Conservation (phyloP, 2,113 vertebrate species). For the Poeciliopsis occidentalis region DNA sequence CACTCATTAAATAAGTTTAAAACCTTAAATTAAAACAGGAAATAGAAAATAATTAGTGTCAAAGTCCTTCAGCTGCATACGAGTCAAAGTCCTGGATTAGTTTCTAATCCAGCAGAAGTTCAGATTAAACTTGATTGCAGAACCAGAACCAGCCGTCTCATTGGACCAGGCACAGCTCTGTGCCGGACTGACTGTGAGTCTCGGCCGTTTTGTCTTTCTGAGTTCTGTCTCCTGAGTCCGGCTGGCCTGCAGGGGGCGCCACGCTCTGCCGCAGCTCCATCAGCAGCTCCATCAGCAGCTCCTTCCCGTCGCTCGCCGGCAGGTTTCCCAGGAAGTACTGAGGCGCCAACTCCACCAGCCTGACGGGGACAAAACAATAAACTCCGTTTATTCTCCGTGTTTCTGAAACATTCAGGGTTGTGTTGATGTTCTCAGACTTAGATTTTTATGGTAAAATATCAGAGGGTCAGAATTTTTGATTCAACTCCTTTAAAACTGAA, state of each 20-base stretch:
- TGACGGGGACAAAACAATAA: conserved; percentile 41
- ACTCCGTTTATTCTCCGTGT: no score
- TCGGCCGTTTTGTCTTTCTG: conserved; percentile 22
- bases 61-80: conserved; percentile 26
- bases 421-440: no score
- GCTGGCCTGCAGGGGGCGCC: conserved; percentile 1
- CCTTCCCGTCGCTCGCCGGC: conserved; percentile 89
- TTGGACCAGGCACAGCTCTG: conserved; percentile 70
- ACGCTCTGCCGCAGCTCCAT: conserved; percentile 85
- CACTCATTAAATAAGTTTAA: conserved; percentile 41
- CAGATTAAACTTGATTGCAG: conserved; percentile 7
- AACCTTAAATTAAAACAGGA: neutral
- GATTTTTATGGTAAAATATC: no score
- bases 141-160: conserved; percentile 52
- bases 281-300: conserved; percentile 89
- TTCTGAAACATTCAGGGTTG: no score
- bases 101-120: conserved; percentile 25
- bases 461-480: no score
- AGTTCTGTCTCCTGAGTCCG: neutral
- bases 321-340: conserved; percentile 94
- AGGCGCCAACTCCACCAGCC: conserved; percentile 91
- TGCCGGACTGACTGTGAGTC: conserved; percentile 42
- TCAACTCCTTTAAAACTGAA: no score
- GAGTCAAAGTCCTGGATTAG: conserved; percentile 27
- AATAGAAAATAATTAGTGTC: neutral